phyloP scores from a whole-genome alignment of 2,888 invertebrate species.

The Lasioglossum morio region DNA sequence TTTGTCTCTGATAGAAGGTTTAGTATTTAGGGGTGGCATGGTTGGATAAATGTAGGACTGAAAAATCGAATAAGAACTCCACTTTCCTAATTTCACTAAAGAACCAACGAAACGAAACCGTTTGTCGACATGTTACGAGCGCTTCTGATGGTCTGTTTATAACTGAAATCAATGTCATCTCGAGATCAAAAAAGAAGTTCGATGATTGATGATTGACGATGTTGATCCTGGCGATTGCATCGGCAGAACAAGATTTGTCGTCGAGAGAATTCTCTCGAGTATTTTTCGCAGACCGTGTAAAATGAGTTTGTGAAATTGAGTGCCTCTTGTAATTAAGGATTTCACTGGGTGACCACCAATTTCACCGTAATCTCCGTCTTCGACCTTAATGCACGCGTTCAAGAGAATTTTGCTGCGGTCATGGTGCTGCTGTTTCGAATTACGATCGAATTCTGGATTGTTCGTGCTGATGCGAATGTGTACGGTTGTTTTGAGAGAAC shows the following conservation, averaged over 20 bases:
- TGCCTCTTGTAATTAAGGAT: conserved; percentile 9
- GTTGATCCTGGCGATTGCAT: neutral
- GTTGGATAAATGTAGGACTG: neutral
- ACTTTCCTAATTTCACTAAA: neutral
- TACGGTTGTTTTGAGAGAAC: neutral
- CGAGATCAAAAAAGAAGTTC: neutral
- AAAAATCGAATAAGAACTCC: neutral
- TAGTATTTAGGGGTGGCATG: neutral
- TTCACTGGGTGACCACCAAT: conserved; percentile 6
- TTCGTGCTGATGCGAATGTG: neutral
- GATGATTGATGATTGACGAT: neutral
- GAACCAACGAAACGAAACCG: neutral
- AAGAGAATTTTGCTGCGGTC: neutral
- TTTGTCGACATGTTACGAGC: neutral
- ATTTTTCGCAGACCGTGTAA: neutral
- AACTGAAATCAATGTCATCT: neutral
- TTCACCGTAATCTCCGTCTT: conserved; percentile 7
- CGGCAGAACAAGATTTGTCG: neutral
- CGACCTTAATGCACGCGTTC: conserved; percentile 22
- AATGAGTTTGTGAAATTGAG: conserved; percentile 8
- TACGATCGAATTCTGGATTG: neutral
- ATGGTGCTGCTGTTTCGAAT: neutral
- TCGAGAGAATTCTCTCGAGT: neutral
- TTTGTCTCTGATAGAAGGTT: neutral
- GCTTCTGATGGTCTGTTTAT: neutral